A percentile compares a stretch with the other conserved stretches of the same genome.
These are phyloP conservation scores for Gobionotothen gibberifrons DNA, from an alignment of 2,797 vertebrate genomes.

Conservation along the genomic window DNA sequence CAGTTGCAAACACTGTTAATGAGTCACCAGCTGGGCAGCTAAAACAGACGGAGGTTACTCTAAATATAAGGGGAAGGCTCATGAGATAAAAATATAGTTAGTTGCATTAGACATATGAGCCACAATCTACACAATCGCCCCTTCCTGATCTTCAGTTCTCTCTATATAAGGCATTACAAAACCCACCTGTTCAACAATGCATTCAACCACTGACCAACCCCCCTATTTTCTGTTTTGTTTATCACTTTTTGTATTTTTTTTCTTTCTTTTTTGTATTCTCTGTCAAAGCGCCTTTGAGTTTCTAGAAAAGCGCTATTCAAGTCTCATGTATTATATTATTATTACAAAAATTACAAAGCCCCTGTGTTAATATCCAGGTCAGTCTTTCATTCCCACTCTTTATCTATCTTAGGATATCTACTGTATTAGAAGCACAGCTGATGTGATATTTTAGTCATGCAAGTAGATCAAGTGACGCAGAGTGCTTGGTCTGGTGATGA, in stretches of 20 bases:
- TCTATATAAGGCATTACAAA: slow-evolving; percentile 25
- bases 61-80: slow-evolving; percentile 74
- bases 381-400: slow-evolving; percentile 56
- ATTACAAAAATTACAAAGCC: slow-evolving; percentile 46
- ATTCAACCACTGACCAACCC: too few species aligned
- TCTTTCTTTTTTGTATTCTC: too few species aligned
- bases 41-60: slow-evolving; percentile 46
- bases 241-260: too few species aligned
- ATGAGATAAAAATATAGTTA: slow-evolving; percentile 62
- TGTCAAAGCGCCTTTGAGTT: too few species aligned
- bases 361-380: slow-evolving; percentile 66
- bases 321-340: too few species aligned
- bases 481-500: slow-evolving; percentile 48
- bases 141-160: slow-evolving; percentile 26
- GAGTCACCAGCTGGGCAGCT: slow-evolving; percentile 58
- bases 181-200: too few species aligned
- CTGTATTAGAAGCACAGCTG: slow-evolving; percentile 57
- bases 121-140: background rate
- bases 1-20: slow-evolving; percentile 59
- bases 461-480: slow-evolving; percentile 62
- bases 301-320: too few species aligned
- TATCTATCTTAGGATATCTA: slow-evolving; percentile 51
- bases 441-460: slow-evolving; percentile 64
- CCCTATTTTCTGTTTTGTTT: too few species aligned
- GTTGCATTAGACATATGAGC: slow-evolving; percentile 22